Base-by-base conservation (phyloP, 2,797 vertebrate species). In the Coccyzus lansbergi region DNA sequence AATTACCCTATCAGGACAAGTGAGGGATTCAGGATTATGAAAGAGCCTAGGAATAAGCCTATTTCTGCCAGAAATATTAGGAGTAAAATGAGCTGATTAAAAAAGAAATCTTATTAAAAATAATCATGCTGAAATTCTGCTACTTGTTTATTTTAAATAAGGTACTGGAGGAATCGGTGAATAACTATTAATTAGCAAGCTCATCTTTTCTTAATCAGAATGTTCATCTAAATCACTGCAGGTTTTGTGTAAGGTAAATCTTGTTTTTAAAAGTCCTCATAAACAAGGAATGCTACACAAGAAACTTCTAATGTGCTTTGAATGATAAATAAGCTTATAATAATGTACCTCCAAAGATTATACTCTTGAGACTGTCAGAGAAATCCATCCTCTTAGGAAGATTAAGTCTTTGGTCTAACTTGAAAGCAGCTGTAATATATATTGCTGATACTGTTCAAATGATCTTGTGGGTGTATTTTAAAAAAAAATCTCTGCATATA, bases 131-230 rank as follows among this genome's bases (percentile, higher is more conserved):
- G 91, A 90, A 92, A 81, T 91, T 95, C 59, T 92, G 55, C 79
- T 90, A 15, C 55, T 82, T 89, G 56, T 87, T 93, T 78, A 65
- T 90, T 91, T 93, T 92, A 96, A 92, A 95, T 93, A 93, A 90
- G 63, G 70, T 89, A 29, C 67, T 67, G 67, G 77, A 88, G 63
- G 67, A 93, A 79, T 82, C 63, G 46, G 56, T 63, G 70, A 55
- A 76, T 86, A 62, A 46, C 59, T 72, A 84, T 86, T 83, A 93
- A 95, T 95, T 93, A 91, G 52, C 58, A 83, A 91, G 51, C 29
- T 55, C 2, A 11, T 64, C 29, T 77, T 62, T 59, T 65, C 86
- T 10, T n/a, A 58, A 65, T 83, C 59, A 79, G 56, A 69, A 26
- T 8, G 33, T 24, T 92, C 51, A 10, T 94, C 80, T 93, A 76